Evolutionary conservation across 1,140 invertebrate species (phyloP), one percentile per base, ranked within the genome.

Genomic region (Heliconius hewitsoni): DNA sequence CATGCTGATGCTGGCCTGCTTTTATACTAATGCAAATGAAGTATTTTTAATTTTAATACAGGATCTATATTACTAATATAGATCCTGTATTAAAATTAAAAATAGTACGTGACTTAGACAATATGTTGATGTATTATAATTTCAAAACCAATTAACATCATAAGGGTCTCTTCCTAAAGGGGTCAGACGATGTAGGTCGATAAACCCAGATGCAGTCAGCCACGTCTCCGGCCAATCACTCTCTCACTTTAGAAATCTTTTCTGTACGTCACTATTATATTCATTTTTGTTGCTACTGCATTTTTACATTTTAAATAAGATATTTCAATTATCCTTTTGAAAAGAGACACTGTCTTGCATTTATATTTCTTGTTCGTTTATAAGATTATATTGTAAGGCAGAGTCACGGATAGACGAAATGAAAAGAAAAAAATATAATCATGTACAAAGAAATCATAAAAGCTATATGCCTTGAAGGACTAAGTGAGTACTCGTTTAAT

Each of bases 191-290:
- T 81, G 79, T 81, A 83, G 90, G 89, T 92, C 90, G 82, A 86
- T 86, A 85, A 90, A 87, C 90, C 87, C 81, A 78, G 85, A 84
- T 84, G 89, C 89, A 88, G 84, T 91, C 81, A 90, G 82, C 85
- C 82, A 84, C 86, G 66, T 73, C 73, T 81, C 77, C 76, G 77
- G 80, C 39, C 72, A 78, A 75, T 78, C 76, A 76, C 73, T 74
- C 70, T 52, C 34, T 52, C 34, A n/a, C 60, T 78, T 37, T 66
- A 76, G 34, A 76, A 80, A 80, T 80, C 71, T 81, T 74, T 79
- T n/a, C 5, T 72, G 42, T 46, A 76, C 42, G n/a, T 70, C n/a
- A 76, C 37, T 46, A 70, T 71, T 70, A 52, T 37, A 71, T 1
- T 50, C 19, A 74, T 74, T 57, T 71, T 60, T 77, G 60, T 77